phyloP scores from a whole-genome alignment of 2,113 vertebrate species.

The Anser cygnoides region DNA sequence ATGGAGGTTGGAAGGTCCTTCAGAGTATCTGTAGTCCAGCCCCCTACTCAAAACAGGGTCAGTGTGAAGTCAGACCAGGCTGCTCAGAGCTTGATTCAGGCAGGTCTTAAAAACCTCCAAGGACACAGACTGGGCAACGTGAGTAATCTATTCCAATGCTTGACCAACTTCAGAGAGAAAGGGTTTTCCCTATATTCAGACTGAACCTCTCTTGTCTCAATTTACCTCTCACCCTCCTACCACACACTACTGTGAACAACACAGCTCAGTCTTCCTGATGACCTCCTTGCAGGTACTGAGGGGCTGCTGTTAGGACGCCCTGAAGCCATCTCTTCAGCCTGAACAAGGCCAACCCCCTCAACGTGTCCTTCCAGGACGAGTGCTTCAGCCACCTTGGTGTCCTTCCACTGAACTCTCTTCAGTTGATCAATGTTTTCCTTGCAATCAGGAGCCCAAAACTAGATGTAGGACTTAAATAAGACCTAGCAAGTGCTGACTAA shows the following conservation, averaged over 20 bases:
- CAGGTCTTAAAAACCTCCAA: neutral
- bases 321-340: neutral
- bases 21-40: neutral
- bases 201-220: neutral
- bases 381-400: neutral
- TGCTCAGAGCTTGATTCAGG: neutral
- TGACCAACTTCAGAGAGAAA: neutral
- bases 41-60: neutral
- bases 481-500: neutral
- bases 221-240: neutral
- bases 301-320: neutral
- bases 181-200: neutral
- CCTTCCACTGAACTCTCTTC: neutral
- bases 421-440: neutral
- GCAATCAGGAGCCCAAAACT: neutral
- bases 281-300: neutral
- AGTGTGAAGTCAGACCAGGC: neutral
- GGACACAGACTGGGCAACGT: neutral
- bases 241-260: neutral
- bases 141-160: neutral
- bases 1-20: neutral
- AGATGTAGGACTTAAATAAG: neutral
- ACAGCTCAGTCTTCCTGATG: neutral
- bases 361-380: neutral
- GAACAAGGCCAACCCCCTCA: neutral